These are phyloP conservation scores for Augochlorella aurata DNA, from an alignment of 2,888 invertebrate species.

Conservation along the genomic window DNA sequence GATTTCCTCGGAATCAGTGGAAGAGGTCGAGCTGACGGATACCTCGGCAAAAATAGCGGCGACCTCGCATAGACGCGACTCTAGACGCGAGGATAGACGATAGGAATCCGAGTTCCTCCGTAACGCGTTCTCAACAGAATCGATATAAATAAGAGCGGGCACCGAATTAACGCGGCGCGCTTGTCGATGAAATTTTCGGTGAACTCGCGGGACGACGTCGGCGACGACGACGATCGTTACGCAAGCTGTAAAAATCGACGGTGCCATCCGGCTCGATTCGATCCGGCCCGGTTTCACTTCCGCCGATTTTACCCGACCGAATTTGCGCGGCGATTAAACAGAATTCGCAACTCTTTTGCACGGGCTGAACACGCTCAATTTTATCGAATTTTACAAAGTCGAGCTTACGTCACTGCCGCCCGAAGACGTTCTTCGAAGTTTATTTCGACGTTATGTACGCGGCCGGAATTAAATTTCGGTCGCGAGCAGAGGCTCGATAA, in stretches of 20 bases:
- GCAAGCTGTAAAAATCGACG: conserved; percentile 1
- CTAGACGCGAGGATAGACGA: conserved; percentile 52
- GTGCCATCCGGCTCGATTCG: neutral
- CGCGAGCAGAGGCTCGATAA: too few relatives aligned
- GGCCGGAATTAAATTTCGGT: too few relatives aligned
- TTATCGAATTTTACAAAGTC: too few relatives aligned
- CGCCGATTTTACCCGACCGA: too few relatives aligned
- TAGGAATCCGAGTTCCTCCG: conserved; percentile 46
- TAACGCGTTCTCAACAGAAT: conserved; percentile 37
- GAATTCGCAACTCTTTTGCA: too few relatives aligned
- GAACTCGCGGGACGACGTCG: neutral
- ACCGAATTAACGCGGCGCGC: conserved; percentile 21
- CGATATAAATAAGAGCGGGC: conserved; percentile 47
- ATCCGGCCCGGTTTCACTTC: neutral
- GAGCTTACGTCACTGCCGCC: too few relatives aligned
- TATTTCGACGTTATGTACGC: too few relatives aligned
- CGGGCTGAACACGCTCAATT: too few relatives aligned
- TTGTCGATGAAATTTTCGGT: neutral
- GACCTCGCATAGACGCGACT: conserved; percentile 54
- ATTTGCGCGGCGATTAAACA: too few relatives aligned
- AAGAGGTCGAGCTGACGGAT: conserved; percentile 55
- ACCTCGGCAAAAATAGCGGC: conserved; percentile 54
- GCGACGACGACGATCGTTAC: neutral
- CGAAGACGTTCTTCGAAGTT: too few relatives aligned
- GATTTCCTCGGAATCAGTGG: conserved; percentile 58